Percentiles rank a stretch among this genome's conserved stretches.
These are phyloP conservation scores for Papilio glaucus DNA, from an alignment of 1,140 invertebrate genomes.

Conservation along the genomic window DNA sequence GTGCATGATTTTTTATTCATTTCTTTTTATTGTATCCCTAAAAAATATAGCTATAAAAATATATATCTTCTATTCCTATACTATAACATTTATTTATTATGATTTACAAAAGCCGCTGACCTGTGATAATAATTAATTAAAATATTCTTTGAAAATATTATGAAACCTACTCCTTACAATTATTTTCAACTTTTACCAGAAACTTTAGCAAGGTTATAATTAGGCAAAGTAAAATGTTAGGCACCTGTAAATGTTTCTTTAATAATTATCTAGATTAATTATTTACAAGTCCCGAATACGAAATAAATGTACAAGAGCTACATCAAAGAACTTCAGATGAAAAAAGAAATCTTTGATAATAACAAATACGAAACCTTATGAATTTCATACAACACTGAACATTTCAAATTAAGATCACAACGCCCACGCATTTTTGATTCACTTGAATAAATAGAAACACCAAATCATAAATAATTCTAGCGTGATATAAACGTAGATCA, in stretches of 20 bases:
- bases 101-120: no score
- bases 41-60: no score
- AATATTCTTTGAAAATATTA: no score
- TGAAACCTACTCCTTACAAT: background rate
- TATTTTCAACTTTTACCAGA: background rate
- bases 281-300: background rate
- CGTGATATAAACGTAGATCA: no score
- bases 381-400: constrained; percentile 25
- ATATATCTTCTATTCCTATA: no score
- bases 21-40: no score
- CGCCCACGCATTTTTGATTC: background rate
- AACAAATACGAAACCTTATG: constrained; percentile 18
- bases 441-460: background rate
- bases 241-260: constrained; percentile 8
- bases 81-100: no score
- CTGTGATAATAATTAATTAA: no score
- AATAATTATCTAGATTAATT: constrained; percentile 2
- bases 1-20: no score
- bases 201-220: background rate
- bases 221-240: background rate
- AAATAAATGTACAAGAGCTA: constrained; percentile 5
- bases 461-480: no score
- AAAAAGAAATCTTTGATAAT: constrained; percentile 14
- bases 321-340: constrained; percentile 16
- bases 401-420: constrained; percentile 10